A percentile compares a stretch with the other conserved stretches of the same genome.
Conservation (phyloP, 1,140 invertebrate genomes). For the Amyelois transitella region DNA sequence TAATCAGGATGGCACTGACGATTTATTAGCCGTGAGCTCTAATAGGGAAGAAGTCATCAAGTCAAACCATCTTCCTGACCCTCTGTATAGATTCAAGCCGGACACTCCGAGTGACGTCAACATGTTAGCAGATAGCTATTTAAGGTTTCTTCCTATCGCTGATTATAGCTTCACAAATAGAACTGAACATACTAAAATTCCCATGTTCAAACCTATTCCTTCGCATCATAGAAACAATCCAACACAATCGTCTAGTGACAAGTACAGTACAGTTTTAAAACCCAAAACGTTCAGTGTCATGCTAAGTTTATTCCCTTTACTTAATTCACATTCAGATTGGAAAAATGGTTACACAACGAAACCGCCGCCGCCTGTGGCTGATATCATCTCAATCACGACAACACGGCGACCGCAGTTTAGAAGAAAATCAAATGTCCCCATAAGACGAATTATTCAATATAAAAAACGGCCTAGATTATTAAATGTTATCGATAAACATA, state of each 20-base stretch:
- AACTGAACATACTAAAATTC: slow-evolving; percentile 16
- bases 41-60: slow-evolving; percentile 22
- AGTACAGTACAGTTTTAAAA: slow-evolving; percentile 6
- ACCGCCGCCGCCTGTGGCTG: slow-evolving; percentile 4
- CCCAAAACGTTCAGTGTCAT: slow-evolving; percentile 42
- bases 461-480: slow-evolving; percentile 25
- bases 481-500: slow-evolving; percentile 5
- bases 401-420: slow-evolving; percentile 38
- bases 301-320: slow-evolving; percentile 37
- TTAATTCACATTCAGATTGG: slow-evolving; percentile 9
- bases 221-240: slow-evolving; percentile 14
- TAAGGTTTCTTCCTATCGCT: slow-evolving; percentile 46
- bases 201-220: slow-evolving; percentile 37
- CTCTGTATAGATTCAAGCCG: slow-evolving; percentile 61
- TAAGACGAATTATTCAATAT: slow-evolving; percentile 22
- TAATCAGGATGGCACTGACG: slow-evolving; percentile 8
- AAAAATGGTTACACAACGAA: slow-evolving; percentile 7
- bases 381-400: slow-evolving; percentile 55
- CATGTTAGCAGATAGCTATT: slow-evolving; percentile 59
- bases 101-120: slow-evolving; percentile 65
- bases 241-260: not conserved
- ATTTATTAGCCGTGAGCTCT: slow-evolving; percentile 20
- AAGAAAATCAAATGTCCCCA: slow-evolving; percentile 38
- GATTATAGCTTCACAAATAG: slow-evolving; percentile 12
- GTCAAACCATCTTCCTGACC: slow-evolving; percentile 47